phyloP scores from a whole-genome alignment of 2,888 invertebrate genomes.

The Phytoseiulus persimilis region DNA sequence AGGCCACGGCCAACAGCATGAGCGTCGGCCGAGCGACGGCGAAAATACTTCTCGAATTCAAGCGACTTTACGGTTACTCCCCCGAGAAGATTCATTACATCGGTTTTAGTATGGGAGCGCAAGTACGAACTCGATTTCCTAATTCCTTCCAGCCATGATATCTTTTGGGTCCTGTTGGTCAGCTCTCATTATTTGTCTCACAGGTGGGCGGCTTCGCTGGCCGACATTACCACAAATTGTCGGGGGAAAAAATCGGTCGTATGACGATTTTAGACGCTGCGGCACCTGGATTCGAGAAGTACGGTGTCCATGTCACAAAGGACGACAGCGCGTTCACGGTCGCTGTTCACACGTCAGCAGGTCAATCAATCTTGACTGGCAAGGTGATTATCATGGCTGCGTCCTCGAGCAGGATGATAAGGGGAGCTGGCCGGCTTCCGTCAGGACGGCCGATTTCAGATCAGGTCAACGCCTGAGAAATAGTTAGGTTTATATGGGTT shows the following conservation, averaged over 20 bases:
- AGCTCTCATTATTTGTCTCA: neutral
- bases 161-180: too few relatives aligned
- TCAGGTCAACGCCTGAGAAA: too few relatives aligned
- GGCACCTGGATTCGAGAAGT: neutral
- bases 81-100: slow-evolving; percentile 10
- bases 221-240: neutral
- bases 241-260: neutral
- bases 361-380: neutral
- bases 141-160: too few relatives aligned
- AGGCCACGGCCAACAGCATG: neutral
- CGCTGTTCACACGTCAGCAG: neutral
- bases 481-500: too few relatives aligned
- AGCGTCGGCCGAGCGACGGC: slow-evolving; percentile 6
- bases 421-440: too few relatives aligned
- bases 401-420: too few relatives aligned
- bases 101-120: slow-evolving; percentile 19
- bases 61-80: neutral
- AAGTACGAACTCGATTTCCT: too few relatives aligned
- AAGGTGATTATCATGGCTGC: neutral
- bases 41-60: neutral
- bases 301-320: neutral
- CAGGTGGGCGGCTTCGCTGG: slow-evolving; percentile 9
- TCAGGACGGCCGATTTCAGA: too few relatives aligned
- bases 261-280: slow-evolving; percentile 10
- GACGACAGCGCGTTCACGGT: slow-evolving; percentile 11